Evolutionary conservation across 2,113 vertebrate genomes (phyloP), one percentile per base, ranked within the genome.

Genomic region (Sceloporus undulatus): DNA sequence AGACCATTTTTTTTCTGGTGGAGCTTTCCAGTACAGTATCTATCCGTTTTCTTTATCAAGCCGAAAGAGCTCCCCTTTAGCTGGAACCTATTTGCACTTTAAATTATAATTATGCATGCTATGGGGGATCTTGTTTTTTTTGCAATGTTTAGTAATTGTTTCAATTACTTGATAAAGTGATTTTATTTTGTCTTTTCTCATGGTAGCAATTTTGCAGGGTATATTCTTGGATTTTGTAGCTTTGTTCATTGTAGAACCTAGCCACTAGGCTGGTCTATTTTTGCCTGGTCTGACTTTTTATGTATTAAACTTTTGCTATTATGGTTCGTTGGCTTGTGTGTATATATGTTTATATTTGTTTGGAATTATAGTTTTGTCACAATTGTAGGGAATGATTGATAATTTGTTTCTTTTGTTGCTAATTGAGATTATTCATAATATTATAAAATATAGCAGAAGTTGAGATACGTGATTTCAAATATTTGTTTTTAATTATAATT

Each of bases 1-100:
- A 88, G 78, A 89, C 40, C 54, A 29, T 23, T 52, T 0, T 29
- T 29, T 0, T 0, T n/a, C 0, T 0, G 19, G 13, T n/a, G 84
- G 71, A 34, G 81, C 52, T 82, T 82, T 79, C 0, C 77, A 42
- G 42, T 48, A 48, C 42, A 48, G 42, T 21, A 16, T 4, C 0
- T 80, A 21, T 84, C 9, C 77, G 54, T 65, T 38, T 84, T 25
- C 38, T 25, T 68, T 25, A 21, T 68, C 21, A 25, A 16, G 66
- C 25, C 25, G 9, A 68, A 68, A 66, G 25, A 27, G 23, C 19
- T 68, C 21, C 66, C 25, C 71, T 71, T 2, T 56, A 80, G 56
- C 29, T 29, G 34, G 21, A 42, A 2, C 3, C 38, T 29, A 18
- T 8, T 34, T 70, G 11, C 75, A 42, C 14, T 74, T n/a, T 52